Base-by-base conservation (phyloP, 2,113 vertebrate genomes). In the Arizona elegans region DNA sequence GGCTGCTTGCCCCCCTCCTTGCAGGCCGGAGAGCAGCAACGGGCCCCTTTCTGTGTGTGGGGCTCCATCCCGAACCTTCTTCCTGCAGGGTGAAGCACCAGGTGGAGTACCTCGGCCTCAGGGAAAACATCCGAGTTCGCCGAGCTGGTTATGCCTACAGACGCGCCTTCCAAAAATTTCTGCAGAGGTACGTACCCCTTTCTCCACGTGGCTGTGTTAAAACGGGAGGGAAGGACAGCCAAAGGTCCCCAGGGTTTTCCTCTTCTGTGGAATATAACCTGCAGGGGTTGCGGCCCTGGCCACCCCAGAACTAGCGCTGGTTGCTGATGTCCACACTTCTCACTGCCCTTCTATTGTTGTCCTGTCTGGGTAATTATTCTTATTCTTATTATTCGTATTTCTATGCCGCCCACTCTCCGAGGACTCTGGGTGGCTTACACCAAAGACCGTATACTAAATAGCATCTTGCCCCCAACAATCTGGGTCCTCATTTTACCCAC, bases 111-210 rank as follows among this genome's bases (percentile, higher is more conserved):
- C 97, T 99, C 81, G 99, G 99, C 92, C 97, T 99, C 95, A 99
- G 99, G 96, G 99, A 99, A 95, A 99, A 99, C 92, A 99, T 99
- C 94, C 97, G 99, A 13, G 99, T 99, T 58, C 98, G 99, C 95
- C 98, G 99, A 97, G 99, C 99, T 94, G 99, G 99, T 81, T 99
- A 99, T 10, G 99, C 99, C 93, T 99, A 99, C 95, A 98, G 99
- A 92, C 97, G 99, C 58, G 89, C 98, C 94, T 99, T 99, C 98
- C 97, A 97, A 96, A 99, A 99, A 97, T 99, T 99, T 96, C 97
- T 99, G 86, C 99, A 99, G 96, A 99, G 99, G 99, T 99, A 97
- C 92, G 99, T 99, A 97, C 92, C 33, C 17, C 47, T 92, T 29
- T 29, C 87, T 38, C 94, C 70, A 2, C 6, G 6, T 0, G 70